Base-by-base conservation (phyloP, 2,113 vertebrate genomes). In the Hemichromis elongatus region DNA sequence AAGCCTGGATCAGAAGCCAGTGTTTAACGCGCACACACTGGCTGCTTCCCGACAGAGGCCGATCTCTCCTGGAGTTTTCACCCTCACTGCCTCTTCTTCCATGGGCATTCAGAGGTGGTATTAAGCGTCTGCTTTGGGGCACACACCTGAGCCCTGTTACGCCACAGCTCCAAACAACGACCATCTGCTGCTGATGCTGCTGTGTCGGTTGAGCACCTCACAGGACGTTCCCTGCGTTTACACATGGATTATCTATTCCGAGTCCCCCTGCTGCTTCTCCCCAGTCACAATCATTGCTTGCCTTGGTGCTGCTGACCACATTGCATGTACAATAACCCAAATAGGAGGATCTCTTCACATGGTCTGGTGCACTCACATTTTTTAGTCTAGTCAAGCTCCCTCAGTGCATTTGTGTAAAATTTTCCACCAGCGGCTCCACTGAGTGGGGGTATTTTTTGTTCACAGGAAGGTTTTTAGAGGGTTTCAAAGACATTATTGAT, bases 131-230 rank as follows among this genome's bases (percentile, higher is more conserved):
- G 94, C 93, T 93, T 57, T 82, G 79, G 84, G 92, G 77, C 89
- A 53, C 89, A 87, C 95, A 95, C 96, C 95, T 95, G 96, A 96
- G 94, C 93, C 92, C 92, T 84, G 61, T 92, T 87, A 92, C 54
- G 56, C 87, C 86, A 88, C 88, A 89, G 86, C 92, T 89, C 89
- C 80, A 84, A 93, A 94, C 85, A 87, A 82, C 80, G 8, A 87
- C 93, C 94, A 94, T 94, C 94, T 95, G 93, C 90, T 88, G 80
- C 88, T 86, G 66, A 84, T 83, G 26, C 87, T 80, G 81, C 45
- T 55, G 35, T 59, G 77, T 88, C 85, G 52, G 79, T 77, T 88
- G 82, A 90, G 82, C 91, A 90, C 91, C 86, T 91, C 90, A 87
- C 88, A 87, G 89, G 92, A 92, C 63, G 59, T 87, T 90, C 84